Evolutionary conservation across 2,113 vertebrate genomes (phyloP).

Genomic region (Dicrurus megarhynchus): DNA sequence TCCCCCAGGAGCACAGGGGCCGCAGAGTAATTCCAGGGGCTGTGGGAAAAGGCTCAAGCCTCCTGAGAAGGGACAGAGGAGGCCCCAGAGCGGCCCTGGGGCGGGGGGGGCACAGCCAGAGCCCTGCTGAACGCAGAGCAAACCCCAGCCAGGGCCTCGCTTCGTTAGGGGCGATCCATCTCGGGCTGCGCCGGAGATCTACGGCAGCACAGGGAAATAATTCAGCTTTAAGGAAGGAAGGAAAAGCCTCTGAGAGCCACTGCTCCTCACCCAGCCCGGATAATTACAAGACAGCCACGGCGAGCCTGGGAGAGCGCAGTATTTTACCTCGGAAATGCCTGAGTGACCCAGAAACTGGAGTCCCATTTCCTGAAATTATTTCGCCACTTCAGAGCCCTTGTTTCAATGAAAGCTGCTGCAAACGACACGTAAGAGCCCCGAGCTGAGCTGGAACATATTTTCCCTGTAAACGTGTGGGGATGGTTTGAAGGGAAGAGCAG

Average conservation of each 20-base stretch:
- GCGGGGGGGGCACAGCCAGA: too few relatives aligned
- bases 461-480: rapidly evolving
- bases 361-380: slow-evolving; percentile 41
- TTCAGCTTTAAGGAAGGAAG: not conserved
- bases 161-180: not conserved
- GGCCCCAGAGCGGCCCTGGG: rapidly evolving
- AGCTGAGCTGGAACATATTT: not conserved
- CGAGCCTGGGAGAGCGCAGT: not conserved
- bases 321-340: slow-evolving; percentile 16
- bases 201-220: not conserved
- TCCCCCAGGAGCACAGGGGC: not conserved
- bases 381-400: not conserved
- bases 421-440: not conserved
- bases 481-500: not conserved
- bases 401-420: not conserved
- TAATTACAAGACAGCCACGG: not conserved
- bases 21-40: rapidly evolving
- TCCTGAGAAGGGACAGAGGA: not conserved
- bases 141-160: not conserved
- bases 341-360: not conserved
- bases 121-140: not conserved
- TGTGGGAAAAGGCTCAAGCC: not conserved
- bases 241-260: not conserved
- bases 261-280: not conserved
- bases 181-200: not conserved